Evolutionary conservation across 2,113 vertebrate species (phyloP).

Genomic region (Machaerirhynchus nigripectus): DNA sequence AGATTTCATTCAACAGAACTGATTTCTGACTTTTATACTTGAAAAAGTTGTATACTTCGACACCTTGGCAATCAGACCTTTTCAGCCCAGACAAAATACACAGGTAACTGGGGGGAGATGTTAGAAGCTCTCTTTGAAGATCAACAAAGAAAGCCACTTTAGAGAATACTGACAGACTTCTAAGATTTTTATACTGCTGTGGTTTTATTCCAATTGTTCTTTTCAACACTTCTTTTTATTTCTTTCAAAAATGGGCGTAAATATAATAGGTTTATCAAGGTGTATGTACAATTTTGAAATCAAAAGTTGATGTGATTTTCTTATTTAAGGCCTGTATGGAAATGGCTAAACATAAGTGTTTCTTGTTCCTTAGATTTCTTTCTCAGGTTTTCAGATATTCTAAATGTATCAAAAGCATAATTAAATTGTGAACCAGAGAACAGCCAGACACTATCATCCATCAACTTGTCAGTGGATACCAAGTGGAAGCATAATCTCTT

Average conservation of each 20-base stretch:
- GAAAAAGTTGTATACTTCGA: constrained; percentile 1
- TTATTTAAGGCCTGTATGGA: background rate
- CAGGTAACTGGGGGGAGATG: background rate
- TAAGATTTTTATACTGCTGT: background rate
- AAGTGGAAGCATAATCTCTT: background rate
- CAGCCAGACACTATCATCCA: background rate
- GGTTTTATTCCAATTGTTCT: background rate
- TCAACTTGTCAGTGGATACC: background rate
- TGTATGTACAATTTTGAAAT: background rate
- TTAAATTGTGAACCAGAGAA: constrained; percentile 9
- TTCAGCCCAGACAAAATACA: background rate
- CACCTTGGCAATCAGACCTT: constrained; percentile 20
- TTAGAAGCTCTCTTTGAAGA: background rate
- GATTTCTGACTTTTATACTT: constrained; percentile 26
- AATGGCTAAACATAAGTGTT: background rate
- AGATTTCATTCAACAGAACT: constrained; percentile 18
- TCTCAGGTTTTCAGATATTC: background rate
- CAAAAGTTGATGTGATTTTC: background rate
- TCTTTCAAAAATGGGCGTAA: background rate
- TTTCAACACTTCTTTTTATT: background rate
- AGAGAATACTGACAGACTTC: background rate
- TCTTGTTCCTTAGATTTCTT: background rate
- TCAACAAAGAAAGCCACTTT: background rate
- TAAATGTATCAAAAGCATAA: background rate
- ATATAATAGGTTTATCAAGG: background rate